Evolutionary conservation across 2,113 vertebrate genomes (phyloP).

Genomic region (Tachuris rubrigastra): DNA sequence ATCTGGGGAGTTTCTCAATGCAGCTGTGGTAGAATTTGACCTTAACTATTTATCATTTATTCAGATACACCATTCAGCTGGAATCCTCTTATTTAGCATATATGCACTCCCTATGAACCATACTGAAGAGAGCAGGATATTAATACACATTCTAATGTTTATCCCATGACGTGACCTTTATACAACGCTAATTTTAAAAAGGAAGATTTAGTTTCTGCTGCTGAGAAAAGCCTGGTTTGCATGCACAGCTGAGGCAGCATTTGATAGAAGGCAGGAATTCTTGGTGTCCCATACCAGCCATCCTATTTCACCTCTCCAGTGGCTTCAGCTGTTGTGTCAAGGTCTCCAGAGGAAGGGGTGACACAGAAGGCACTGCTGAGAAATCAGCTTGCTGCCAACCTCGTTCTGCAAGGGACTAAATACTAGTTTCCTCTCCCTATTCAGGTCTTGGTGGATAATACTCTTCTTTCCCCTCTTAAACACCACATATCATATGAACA

Average conservation of each 20-base stretch:
- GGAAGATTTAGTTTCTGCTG: conserved; percentile 37
- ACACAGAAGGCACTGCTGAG: not conserved
- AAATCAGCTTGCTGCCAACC: not conserved
- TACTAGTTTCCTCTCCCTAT: not conserved
- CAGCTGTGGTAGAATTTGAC: not conserved
- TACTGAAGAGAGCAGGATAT: not conserved
- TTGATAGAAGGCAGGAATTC: conserved; percentile 29
- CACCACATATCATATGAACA: not conserved
- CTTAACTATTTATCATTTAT: not conserved
- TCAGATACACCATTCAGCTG: not conserved
- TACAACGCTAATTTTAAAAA: conserved; percentile 13
- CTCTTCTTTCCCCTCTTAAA: not conserved
- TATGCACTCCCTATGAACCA: not conserved
- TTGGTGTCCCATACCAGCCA: not conserved
- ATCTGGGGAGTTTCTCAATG: not conserved
- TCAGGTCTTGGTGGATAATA: not conserved
- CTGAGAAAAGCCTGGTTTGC: conserved; percentile 2
- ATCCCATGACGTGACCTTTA: not conserved
- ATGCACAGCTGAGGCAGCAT: conserved; percentile 49
- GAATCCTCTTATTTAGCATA: not conserved
- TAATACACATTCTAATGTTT: not conserved
- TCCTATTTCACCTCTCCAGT: not conserved
- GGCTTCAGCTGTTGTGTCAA: conserved; percentile 49
- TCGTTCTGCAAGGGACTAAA: not conserved
- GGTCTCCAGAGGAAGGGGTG: not conserved